Evolutionary conservation across 2,797 vertebrate species (phyloP).

Genomic region (Poliocrania exsul): DNA sequence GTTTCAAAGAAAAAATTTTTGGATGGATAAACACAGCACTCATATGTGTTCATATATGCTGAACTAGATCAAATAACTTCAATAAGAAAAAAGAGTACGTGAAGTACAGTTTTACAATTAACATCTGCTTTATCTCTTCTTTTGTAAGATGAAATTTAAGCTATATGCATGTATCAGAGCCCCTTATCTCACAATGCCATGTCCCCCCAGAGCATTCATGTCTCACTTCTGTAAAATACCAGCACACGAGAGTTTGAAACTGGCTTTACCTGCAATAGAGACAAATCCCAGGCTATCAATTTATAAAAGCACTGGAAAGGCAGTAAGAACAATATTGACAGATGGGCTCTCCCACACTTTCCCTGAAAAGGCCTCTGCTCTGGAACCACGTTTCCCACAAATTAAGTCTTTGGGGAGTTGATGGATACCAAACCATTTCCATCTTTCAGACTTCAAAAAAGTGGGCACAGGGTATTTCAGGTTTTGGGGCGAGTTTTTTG

Average conservation of each 20-base stretch:
- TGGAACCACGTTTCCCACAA: constrained; percentile 27
- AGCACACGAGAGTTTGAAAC: constrained; percentile 57
- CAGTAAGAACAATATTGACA: constrained; percentile 66
- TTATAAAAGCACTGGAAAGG: constrained; percentile 73
- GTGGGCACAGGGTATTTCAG: neutral
- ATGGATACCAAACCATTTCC: neutral
- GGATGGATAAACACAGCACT: neutral
- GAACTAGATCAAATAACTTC: neutral
- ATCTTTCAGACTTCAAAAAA: neutral
- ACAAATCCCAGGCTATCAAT: constrained; percentile 81
- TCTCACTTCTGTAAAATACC: constrained; percentile 68
- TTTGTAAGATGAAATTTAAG: constrained; percentile 39
- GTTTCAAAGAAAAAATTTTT: neutral
- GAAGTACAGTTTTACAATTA: constrained; percentile 18
- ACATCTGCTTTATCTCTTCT: neutral
- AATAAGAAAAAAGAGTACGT: neutral
- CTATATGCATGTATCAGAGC: neutral
- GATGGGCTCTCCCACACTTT: constrained; percentile 65
- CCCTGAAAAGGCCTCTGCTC: constrained; percentile 38
- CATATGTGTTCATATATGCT: neutral
- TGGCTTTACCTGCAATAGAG: constrained; percentile 79
- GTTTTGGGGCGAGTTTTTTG: neutral
- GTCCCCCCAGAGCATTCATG: constrained; percentile 29
- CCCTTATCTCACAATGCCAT: constrained; percentile 46
- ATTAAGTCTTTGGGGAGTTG: constrained; percentile 6